These are phyloP conservation scores for Mactromeris polynyma DNA, from an alignment of 2,888 invertebrate genomes.

Conservation along the genomic window DNA sequence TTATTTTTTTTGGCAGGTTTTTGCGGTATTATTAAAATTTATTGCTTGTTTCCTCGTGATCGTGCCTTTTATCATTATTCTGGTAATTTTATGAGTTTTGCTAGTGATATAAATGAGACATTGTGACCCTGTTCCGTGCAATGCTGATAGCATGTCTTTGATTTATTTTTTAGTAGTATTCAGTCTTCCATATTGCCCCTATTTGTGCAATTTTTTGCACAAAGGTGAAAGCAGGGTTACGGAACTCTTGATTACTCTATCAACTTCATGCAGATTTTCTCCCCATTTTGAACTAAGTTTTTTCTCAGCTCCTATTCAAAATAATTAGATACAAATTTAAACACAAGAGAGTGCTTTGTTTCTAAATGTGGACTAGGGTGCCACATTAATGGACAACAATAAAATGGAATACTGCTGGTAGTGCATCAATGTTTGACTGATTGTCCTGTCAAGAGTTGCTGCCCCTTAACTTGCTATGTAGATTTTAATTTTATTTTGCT, in stretches of 20 bases:
- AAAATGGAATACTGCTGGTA: neutral
- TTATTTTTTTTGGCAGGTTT: conserved; percentile 2
- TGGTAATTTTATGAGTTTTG: neutral
- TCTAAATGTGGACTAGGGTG: neutral
- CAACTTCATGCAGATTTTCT: neutral
- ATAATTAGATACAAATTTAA: no score
- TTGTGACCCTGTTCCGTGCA: neutral
- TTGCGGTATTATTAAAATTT: conserved; percentile 11
- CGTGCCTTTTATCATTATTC: neutral
- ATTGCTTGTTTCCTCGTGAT: conserved; percentile 7
- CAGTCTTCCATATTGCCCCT: neutral
- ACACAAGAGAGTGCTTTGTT: neutral
- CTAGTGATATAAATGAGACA: conserved; percentile 10
- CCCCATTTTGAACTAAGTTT: no score
- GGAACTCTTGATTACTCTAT: neutral
- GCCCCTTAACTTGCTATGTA: neutral
- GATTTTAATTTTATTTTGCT: no score
- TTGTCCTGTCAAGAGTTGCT: neutral
- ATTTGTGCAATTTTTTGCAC: neutral
- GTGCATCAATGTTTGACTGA: neutral
- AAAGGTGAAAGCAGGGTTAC: neutral
- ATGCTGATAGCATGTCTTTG: neutral
- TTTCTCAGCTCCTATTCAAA: neutral
- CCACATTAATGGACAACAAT: neutral
- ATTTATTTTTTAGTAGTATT: neutral